Conservation (phyloP, 1,140 invertebrate genomes). For the Phthorimaea operculella region DNA sequence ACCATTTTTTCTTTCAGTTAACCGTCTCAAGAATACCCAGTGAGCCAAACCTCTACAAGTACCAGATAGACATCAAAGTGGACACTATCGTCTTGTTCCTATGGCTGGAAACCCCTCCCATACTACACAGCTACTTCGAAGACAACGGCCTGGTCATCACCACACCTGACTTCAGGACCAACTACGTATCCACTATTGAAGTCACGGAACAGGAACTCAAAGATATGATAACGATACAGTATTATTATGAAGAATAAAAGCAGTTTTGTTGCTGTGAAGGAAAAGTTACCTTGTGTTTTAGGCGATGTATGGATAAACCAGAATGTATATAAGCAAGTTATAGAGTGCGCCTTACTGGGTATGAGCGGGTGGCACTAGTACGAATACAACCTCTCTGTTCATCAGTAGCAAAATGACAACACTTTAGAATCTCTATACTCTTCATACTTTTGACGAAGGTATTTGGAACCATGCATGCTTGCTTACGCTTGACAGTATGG, state of each 20-base stretch:
- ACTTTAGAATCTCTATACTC: no score
- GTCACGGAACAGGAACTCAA: background rate
- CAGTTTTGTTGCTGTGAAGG: background rate
- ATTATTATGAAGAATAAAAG: background rate
- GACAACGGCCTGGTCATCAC: constrained; percentile 51
- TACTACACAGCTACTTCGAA: constrained; percentile 33
- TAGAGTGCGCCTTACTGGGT: no score
- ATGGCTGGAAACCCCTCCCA: constrained; percentile 37
- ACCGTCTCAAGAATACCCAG: constrained; percentile 18
- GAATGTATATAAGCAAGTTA: no score
- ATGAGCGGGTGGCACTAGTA: no score
- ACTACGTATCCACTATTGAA: constrained; percentile 13
- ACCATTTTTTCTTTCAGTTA: constrained; percentile 25
- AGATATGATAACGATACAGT: constrained; percentile 29
- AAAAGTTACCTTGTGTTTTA: background rate
- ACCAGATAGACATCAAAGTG: constrained; percentile 28
- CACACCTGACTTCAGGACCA: constrained; percentile 18
- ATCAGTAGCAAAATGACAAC: no score
- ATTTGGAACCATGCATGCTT: no score
- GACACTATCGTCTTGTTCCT: constrained; percentile 44
- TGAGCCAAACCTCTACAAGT: constrained; percentile 9
- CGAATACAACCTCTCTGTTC: no score
- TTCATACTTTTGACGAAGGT: no score
- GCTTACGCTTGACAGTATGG: no score
- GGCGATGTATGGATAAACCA: no score